phyloP scores from a whole-genome alignment of 1,140 invertebrate species.

The Hylaeus volcanicus region DNA sequence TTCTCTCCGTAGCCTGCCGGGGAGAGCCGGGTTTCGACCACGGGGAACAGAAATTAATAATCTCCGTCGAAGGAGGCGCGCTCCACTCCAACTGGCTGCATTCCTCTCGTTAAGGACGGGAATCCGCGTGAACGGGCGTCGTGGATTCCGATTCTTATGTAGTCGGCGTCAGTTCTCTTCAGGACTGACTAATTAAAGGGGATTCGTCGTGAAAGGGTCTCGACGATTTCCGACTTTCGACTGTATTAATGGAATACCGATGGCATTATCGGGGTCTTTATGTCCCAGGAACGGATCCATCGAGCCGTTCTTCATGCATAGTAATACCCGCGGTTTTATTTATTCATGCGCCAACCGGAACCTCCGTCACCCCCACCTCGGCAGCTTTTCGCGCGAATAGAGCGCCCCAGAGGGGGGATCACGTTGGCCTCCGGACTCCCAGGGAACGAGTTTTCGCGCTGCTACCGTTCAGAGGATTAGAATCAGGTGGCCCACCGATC shows the following conservation, averaged over 20 bases:
- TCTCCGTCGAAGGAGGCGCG: constrained; percentile 53
- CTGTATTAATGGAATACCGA: constrained; percentile 59
- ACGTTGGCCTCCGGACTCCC: not conserved
- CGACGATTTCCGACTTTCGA: constrained; percentile 47
- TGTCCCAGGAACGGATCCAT: constrained; percentile 16
- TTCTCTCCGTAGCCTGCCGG: constrained; percentile 68
- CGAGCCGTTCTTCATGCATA: constrained; percentile 31
- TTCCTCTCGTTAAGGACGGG: constrained; percentile 62
- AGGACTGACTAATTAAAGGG: constrained; percentile 65
- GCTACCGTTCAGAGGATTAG: too few relatives aligned
- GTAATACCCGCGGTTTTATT: constrained; percentile 5
- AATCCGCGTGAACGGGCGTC: constrained; percentile 61
- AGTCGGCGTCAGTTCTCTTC: constrained; percentile 53
- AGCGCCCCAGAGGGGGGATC: not conserved
- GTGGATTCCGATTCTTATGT: constrained; percentile 64
- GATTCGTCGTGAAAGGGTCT: constrained; percentile 55
- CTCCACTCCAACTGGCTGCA: constrained; percentile 56
- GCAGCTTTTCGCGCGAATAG: not conserved
- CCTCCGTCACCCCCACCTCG: not conserved
- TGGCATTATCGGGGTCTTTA: constrained; percentile 35
- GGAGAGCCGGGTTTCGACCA: constrained; percentile 65
- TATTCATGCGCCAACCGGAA: constrained; percentile 11
- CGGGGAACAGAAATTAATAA: constrained; percentile 76
- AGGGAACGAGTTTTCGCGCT: too few relatives aligned
- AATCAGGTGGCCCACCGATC: too few relatives aligned